A percentile compares a stretch with the other conserved stretches of the same genome.
Conservation (phyloP, 92 coral and sea anemone genomes). For the Epizoanthus scotinus region DNA sequence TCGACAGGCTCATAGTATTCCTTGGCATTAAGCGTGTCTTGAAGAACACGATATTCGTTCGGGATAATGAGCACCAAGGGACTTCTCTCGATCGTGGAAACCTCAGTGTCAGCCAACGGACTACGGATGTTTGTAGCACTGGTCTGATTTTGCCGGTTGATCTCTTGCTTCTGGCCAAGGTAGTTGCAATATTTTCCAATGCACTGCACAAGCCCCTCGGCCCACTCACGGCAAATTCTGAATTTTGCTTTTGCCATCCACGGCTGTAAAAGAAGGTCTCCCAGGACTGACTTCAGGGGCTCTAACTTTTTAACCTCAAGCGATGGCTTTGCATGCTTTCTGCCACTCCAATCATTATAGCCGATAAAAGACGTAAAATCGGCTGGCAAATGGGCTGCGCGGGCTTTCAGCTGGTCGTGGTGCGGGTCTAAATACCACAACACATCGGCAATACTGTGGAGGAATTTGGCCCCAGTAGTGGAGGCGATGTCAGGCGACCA, state of each 20-base stretch:
- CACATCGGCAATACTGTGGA: too few species aligned
- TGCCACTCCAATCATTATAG: background rate
- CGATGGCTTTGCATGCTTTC: background rate
- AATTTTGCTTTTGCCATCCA: too few species aligned
- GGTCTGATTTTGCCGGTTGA: background rate
- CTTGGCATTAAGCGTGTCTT: background rate
- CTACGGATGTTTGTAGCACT: background rate
- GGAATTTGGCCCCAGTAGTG: too few species aligned
- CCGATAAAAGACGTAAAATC: too few species aligned
- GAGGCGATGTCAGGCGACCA: too few species aligned
- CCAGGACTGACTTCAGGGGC: background rate
- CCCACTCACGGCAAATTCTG: too few species aligned
- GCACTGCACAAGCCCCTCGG: background rate
- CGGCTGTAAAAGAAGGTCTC: background rate
- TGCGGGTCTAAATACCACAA: too few species aligned
- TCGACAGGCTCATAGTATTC: background rate
- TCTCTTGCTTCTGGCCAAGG: background rate
- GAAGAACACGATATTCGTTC: background rate
- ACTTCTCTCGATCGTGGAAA: background rate
- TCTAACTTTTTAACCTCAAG: background rate
- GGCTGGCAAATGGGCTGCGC: too few species aligned
- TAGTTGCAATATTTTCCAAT: background rate
- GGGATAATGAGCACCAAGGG: background rate
- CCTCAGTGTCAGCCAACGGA: background rate
- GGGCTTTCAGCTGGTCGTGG: too few species aligned